phyloP scores from a whole-genome alignment of 1,140 invertebrate species.

The Gonatopus flavifemur region DNA sequence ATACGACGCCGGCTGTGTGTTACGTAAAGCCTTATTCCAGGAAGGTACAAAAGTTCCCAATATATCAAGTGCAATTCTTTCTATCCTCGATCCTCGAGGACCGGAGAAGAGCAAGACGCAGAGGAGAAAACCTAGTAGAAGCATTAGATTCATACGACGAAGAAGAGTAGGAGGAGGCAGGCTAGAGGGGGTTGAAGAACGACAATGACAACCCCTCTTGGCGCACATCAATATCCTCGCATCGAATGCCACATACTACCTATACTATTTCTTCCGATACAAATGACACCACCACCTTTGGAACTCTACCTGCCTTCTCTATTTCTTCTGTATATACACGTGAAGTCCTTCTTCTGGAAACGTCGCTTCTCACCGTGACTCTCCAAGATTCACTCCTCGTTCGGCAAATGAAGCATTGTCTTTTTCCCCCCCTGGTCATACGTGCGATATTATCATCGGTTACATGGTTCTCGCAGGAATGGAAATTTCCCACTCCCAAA shows the following conservation, averaged over 20 bases:
- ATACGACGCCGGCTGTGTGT: too few relatives aligned
- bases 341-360: too few relatives aligned
- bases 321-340: too few relatives aligned
- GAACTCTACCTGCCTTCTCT: too few relatives aligned
- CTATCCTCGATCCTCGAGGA: constrained; percentile 11
- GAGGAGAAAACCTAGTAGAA: constrained; percentile 3
- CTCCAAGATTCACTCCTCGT: too few relatives aligned
- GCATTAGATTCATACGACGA: not conserved
- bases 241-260: constrained; percentile 9
- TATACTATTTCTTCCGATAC: constrained; percentile 11
- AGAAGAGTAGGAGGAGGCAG: constrained; percentile 2
- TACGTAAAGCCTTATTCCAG: constrained; percentile 18
- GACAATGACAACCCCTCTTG: constrained; percentile 14
- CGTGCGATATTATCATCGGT: too few relatives aligned
- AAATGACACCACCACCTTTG: constrained; percentile 17
- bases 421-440: too few relatives aligned
- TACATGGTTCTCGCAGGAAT: too few relatives aligned
- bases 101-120: constrained; percentile 7
- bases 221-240: constrained; percentile 16
- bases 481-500: too few relatives aligned
- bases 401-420: too few relatives aligned
- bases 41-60: constrained; percentile 19
- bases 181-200: constrained; percentile 11
- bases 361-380: too few relatives aligned
- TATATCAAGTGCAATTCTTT: constrained; percentile 22